A percentile compares a stretch with the other conserved stretches of the same genome.
These are phyloP conservation scores for Coptotermes formosanus DNA, from an alignment of 1,140 invertebrate genomes.

Conservation along the genomic window DNA sequence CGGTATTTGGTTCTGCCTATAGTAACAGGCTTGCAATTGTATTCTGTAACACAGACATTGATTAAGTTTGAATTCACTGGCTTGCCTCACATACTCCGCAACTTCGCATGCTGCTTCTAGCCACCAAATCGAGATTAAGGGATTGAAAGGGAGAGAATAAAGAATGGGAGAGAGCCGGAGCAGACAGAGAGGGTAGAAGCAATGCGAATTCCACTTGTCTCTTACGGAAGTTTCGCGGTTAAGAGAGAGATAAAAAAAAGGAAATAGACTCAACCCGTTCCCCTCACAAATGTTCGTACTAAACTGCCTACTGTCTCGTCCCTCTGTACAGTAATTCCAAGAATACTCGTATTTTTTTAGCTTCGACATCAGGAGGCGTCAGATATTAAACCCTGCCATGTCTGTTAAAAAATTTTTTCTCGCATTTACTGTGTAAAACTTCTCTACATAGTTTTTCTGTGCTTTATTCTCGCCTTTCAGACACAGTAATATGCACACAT, in stretches of 20 bases:
- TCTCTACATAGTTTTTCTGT: too few species aligned
- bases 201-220: slow-evolving; percentile 4
- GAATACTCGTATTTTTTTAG: too few species aligned
- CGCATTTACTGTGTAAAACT: too few species aligned
- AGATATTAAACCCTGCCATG: too few species aligned
- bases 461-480: too few species aligned
- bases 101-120: slow-evolving; percentile 1
- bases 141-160: background rate
- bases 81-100: background rate
- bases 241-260: background rate
- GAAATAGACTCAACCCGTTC: background rate
- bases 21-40: background rate
- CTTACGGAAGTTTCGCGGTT: slow-evolving; percentile 1
- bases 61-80: background rate
- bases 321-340: too few species aligned
- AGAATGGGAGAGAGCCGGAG: background rate
- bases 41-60: background rate
- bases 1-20: background rate
- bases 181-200: background rate
- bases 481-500: too few species aligned
- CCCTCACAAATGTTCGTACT: background rate
- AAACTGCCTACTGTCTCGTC: background rate
- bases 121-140: slow-evolving; percentile 3
- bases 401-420: too few species aligned
- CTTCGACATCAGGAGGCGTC: too few species aligned